Evolutionary conservation across 2,797 vertebrate genomes (phyloP), one percentile per base, ranked within the genome.

Genomic region (Poecilia gillii): DNA sequence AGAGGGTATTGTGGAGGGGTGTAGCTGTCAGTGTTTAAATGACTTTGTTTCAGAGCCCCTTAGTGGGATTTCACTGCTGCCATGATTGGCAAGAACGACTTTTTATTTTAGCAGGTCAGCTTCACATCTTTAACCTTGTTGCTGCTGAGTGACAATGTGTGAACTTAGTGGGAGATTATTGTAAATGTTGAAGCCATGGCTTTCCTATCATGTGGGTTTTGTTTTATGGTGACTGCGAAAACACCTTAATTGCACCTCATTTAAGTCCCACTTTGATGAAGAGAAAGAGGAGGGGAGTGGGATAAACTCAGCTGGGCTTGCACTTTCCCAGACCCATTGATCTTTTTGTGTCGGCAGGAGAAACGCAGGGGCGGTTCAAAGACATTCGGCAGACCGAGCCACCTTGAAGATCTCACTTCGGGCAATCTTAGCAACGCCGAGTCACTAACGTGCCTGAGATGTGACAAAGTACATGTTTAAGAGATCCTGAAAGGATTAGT

Each of bases 381-480:
- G 86, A 90, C 82, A 81, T 85, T 84, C 80, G 6, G 81, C 85
- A 76, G 82, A 86, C 84, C 83, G 84, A 72, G 87, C 93, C 91
- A 93, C 93, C 93, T 94, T 93, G 89, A 94, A 91, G 92, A 93
- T 86, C 81, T 87, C 36, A 87, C 93, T 93, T 75, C 86, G 88
- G 93, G 93, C 90, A 72, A 73, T 91, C 84, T 81, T 78, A 74
- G 82, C 16, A 75, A 39, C 18, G 16, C 47, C 25, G 18, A 53
- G 49, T 14, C 2, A 41, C 23, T 68, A 68, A 68, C 1, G 4
- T 12, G 66, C 43, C 68, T 45, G 68, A n/a, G 45, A 43, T 43
- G 20, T 70, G 23, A 16, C 41, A n/a, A 70, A 71, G 25, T 16
- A 45, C 68, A 71, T n/a, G 68, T 11, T 46, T 28, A 28, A 28